Base-by-base conservation (phyloP, 2,113 vertebrate species). In the Hiodon alosoides region DNA sequence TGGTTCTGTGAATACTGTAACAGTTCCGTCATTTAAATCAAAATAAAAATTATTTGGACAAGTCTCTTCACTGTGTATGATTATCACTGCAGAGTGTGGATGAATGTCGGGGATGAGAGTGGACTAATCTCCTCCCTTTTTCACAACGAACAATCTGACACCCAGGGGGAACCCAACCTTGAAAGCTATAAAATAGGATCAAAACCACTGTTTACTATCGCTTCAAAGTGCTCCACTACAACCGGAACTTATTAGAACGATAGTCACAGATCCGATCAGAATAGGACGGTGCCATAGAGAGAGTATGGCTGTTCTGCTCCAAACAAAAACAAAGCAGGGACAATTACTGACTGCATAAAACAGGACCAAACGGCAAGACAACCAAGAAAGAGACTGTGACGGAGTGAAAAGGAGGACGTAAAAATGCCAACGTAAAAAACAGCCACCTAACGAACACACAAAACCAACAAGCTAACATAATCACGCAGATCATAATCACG, bases 331-430 rank as follows among this genome's bases (percentile, higher is more conserved):
- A 69, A 64, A 54, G 48, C 8, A 60, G 46, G 8, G 53, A 67
- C n/a, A 62, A 57, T 67, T 60, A 66, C 67, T 47, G 5, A 10
- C 7, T 59, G 71, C 57, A 46, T 31, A 64, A 50, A 62, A 14
- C 16, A 31, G 48, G 51, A 64, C 57, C 71, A 76, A 73, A 74
- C 73, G 77, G 51, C 52, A 59, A 81, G 70, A 68, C 66, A 74
- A 59, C 54, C 51, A 46, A 47, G 55, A 58, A 46, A 68, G 61
- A 73, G 16, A n/a, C n/a, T 58, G 69, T 48, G 53, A 78, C 59
- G 64, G 13, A n/a, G 52, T 61, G 59, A 74, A 51, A 48, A 68
- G 58, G 55, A 54, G 11, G 73, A 71, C 55, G 75, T 52, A 61
- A 69, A 60, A 48, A 58, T 57, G 46, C 17, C 70, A 59, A 71